Evolutionary conservation across 2,797 vertebrate species (phyloP), one percentile per base, ranked within the genome.

Genomic region (Hipposideros larvatus): DNA sequence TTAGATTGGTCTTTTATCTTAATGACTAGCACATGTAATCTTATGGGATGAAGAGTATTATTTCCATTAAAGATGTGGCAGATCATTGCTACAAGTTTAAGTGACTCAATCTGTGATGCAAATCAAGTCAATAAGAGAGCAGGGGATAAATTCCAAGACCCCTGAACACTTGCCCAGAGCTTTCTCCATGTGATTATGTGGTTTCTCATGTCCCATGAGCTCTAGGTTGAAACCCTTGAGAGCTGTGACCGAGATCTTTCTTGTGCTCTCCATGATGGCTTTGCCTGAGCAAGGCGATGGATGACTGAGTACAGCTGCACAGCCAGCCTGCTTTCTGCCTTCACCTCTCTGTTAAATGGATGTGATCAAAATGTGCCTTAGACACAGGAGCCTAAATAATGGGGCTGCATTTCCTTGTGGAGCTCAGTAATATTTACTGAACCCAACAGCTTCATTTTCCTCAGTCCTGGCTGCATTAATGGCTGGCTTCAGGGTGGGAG

Each of bases 341-440:
- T 98, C 93, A 97, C 84, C 91, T 97, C 96, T 97, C 87, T 98
- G 91, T 97, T 98, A 97, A 98, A 98, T 97, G 96, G 91, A 98
- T 98, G 97, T 97, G 96, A 98, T 98, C 98, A 98, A 98, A 98
- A 96, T 95, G 97, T 96, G 97, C 95, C 98, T 96, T 96, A 86
- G 96, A 98, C 98, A 96, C 84, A 28, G 94, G 96, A 97, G 89
- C 97, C 98, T 99, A 98, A 98, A 98, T 98, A 99, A 98, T 98
- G 97, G 97, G 92, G 94, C 96, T 95, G 90, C 1, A 71, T 96
- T 98, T 97, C 94, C 70, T 95, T 73, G 82, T 96, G 96, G 97
- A 98, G 96, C 97, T 98, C 55, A 19, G 98, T 97, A 98, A 98
- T 98, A 98, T 98, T 98, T 98, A 99, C 98, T 98, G 98, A 98